Conservation (phyloP, 2,113 vertebrate genomes). For the Astur gentilis region DNA sequence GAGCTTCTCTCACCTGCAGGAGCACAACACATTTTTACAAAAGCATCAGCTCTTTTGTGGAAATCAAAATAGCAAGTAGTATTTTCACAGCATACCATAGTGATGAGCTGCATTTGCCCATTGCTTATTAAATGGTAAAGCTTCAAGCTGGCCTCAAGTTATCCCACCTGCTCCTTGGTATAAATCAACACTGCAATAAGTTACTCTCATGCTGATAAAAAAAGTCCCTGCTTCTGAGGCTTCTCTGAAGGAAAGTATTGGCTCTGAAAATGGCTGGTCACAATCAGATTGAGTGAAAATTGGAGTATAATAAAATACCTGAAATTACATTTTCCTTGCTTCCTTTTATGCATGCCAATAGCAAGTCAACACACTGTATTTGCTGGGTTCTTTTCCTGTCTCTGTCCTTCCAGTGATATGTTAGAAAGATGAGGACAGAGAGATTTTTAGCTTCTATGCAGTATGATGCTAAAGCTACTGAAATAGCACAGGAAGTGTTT, state of each 20-base stretch:
- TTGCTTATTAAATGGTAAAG: conserved; percentile 30
- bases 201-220: background rate
- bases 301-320: conserved; percentile 39
- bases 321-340: conserved; percentile 33
- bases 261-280: conserved; percentile 30
- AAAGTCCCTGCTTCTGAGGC: background rate
- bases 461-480: background rate
- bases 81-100: background rate
- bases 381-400: background rate
- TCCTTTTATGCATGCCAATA: background rate
- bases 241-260: background rate
- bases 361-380: background rate
- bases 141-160: conserved; percentile 27
- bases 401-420: background rate
- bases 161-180: conserved; percentile 19
- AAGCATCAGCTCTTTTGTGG: background rate
- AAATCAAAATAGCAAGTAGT: background rate
- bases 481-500: background rate
- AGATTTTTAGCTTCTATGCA: background rate
- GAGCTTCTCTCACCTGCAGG: background rate
- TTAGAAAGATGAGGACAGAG: background rate
- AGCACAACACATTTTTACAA: background rate
- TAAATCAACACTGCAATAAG: conserved; percentile 29
- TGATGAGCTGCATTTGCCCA: background rate
- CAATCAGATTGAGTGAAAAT: conserved; percentile 37